A percentile compares a stretch with the other conserved stretches of the same genome.
Evolutionary conservation across 1,140 invertebrate species (phyloP).

Genomic region (Tigriopus japonicus): DNA sequence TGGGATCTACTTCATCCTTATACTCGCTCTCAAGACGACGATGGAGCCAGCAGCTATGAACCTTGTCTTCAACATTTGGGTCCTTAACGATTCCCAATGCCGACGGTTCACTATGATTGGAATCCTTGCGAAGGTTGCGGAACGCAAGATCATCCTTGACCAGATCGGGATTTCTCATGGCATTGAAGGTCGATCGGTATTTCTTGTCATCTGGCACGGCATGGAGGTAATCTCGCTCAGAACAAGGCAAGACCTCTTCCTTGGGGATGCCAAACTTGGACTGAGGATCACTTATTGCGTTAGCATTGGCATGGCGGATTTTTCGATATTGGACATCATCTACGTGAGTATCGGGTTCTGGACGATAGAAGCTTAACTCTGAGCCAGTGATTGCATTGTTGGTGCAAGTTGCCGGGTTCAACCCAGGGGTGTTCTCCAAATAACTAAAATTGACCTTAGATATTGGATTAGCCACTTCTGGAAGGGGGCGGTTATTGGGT

Average conservation of each 20-base stretch:
- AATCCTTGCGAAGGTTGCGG: constrained; percentile 57
- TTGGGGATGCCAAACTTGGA: constrained; percentile 68
- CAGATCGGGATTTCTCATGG: constrained; percentile 50
- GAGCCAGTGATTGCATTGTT: constrained; percentile 20
- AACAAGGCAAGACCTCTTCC: constrained; percentile 41
- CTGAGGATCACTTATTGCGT: constrained; percentile 52
- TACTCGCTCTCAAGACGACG: not conserved
- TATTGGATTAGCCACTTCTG: not conserved
- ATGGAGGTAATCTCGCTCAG: constrained; percentile 62
- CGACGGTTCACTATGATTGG: constrained; percentile 7
- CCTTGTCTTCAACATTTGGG: not conserved
- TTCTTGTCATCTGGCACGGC: constrained; percentile 37
- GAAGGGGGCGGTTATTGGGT: constrained; percentile 22
- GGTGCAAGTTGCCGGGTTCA: constrained; percentile 12
- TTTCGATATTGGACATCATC: constrained; percentile 67
- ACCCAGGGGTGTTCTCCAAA: constrained; percentile 10
- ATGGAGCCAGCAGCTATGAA: not conserved
- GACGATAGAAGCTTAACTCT: constrained; percentile 19
- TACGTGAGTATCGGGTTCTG: constrained; percentile 52
- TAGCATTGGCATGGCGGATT: constrained; percentile 48
- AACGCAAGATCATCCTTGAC: constrained; percentile 70
- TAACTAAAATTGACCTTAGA: not conserved
- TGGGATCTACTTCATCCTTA: not conserved
- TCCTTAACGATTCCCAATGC: constrained; percentile 13
- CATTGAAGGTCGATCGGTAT: constrained; percentile 38